Evolutionary conservation across 2,888 invertebrate species (phyloP).

Genomic region (Liodrosophila aerea): DNA sequence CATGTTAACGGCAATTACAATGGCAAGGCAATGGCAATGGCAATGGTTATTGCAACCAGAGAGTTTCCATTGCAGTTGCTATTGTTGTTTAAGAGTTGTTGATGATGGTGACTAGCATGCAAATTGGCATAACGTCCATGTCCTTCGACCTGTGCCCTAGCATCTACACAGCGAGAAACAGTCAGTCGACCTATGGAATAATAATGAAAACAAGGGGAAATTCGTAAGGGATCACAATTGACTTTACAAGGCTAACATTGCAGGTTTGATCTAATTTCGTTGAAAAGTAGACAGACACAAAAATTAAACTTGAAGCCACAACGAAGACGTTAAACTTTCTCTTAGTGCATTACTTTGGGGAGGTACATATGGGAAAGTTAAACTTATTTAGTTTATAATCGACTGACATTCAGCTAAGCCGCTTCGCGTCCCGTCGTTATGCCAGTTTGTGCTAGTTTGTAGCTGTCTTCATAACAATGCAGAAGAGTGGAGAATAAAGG

Average conservation of each 20-base stretch:
- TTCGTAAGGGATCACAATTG: no score
- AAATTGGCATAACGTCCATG: constrained; percentile 56
- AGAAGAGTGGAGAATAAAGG: constrained; percentile 4
- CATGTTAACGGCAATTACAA: constrained; percentile 4
- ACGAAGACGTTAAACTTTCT: no score
- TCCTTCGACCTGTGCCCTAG: constrained; percentile 7
- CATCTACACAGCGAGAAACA: constrained; percentile 7
- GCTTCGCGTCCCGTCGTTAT: constrained; percentile 43
- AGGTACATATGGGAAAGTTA: constrained; percentile 7
- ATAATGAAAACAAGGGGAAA: no score
- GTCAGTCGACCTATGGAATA: no score
- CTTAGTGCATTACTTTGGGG: no score
- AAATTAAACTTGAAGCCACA: no score
- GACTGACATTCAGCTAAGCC: constrained; percentile 16
- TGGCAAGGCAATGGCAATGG: background rate
- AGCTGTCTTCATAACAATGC: constrained; percentile 15
- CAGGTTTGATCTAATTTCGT: no score
- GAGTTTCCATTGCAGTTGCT: background rate
- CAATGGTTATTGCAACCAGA: constrained; percentile 1
- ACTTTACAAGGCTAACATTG: no score
- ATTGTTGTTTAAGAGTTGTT: constrained; percentile 14
- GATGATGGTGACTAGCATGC: constrained; percentile 38
- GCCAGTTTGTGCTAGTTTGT: constrained; percentile 47
- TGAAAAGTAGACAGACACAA: no score
- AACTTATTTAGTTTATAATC: constrained; percentile 29